Percentiles rank a stretch among this genome's conserved stretches.
Evolutionary conservation across 1,140 invertebrate species (phyloP).

Genomic region (Euura saliciscinereae): DNA sequence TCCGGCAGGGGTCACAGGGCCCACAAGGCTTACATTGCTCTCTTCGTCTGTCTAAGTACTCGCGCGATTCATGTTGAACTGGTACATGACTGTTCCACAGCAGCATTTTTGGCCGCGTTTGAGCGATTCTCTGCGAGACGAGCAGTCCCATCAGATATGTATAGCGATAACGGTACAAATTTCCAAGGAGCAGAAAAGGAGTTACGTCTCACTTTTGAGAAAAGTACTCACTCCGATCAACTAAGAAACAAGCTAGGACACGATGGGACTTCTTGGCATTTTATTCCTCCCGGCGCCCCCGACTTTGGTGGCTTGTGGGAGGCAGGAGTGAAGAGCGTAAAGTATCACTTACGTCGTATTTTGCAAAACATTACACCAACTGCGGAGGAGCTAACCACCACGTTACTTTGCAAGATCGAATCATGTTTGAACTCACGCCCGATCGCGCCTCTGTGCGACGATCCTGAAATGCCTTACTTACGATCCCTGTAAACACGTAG

Average conservation of each 20-base stretch:
- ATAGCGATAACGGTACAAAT: constrained; percentile 23
- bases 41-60: constrained; percentile 30
- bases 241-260: background rate
- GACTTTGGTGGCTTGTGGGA: constrained; percentile 50
- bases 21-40: constrained; percentile 30
- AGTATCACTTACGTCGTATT: constrained; percentile 35
- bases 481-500: too few relatives aligned
- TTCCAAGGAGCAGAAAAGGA: constrained; percentile 21
- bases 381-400: constrained; percentile 8
- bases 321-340: constrained; percentile 32
- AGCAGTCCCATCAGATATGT: constrained; percentile 15
- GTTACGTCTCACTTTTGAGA: too few relatives aligned
- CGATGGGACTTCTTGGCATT: constrained; percentile 36
- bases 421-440: constrained; percentile 31
- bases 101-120: constrained; percentile 19
- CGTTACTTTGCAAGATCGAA: constrained; percentile 16
- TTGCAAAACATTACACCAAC: constrained; percentile 21
- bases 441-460: constrained; percentile 20
- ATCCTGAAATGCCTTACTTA: too few relatives aligned
- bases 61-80: constrained; percentile 34
- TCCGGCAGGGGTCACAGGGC: constrained; percentile 24
- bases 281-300: constrained; percentile 45
- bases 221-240: too few relatives aligned
- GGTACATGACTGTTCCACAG: constrained; percentile 25
- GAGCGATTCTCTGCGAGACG: constrained; percentile 19